Percentiles rank a stretch among this genome's conserved stretches.
Evolutionary conservation across 2,797 vertebrate species (phyloP).

Genomic region (Percopsis omiscomaycus): DNA sequence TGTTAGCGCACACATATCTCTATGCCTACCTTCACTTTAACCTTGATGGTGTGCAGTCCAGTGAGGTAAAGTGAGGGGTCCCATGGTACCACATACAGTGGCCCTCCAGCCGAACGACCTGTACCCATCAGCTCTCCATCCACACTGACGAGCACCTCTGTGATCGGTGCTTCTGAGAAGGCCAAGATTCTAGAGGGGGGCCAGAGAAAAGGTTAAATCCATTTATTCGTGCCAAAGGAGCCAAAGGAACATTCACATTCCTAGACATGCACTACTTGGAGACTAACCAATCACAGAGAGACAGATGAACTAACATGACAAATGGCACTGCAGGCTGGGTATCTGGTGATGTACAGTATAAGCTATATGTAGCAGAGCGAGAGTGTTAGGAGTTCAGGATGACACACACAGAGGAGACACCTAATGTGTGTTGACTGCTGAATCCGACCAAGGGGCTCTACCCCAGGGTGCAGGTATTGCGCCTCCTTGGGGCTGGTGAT

Average conservation of each 20-base stretch:
- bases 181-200: conserved; percentile 82
- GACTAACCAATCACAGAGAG: background rate
- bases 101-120: conserved; percentile 80
- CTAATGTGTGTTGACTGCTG: conserved; percentile 91
- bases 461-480: conserved; percentile 85
- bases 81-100: conserved; percentile 89
- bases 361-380: background rate
- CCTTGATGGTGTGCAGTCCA: conserved; percentile 86
- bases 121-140: conserved; percentile 82
- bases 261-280: background rate
- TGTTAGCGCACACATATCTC: conserved; percentile 10
- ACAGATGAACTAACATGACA: background rate
- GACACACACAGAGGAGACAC: conserved; percentile 71
- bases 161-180: conserved; percentile 88
- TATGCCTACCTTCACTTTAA: conserved; percentile 84
- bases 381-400: conserved; percentile 18
- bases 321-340: background rate
- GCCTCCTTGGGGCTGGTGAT: conserved; percentile 96
- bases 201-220: conserved; percentile 6
- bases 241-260: background rate
- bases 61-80: conserved; percentile 82
- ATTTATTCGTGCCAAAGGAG: background rate
- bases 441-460: conserved; percentile 87
- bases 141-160: conserved; percentile 82
- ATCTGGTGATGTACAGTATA: background rate